Evolutionary conservation across 2,113 vertebrate species (phyloP).

Genomic region (Entosphenus tridentatus): DNA sequence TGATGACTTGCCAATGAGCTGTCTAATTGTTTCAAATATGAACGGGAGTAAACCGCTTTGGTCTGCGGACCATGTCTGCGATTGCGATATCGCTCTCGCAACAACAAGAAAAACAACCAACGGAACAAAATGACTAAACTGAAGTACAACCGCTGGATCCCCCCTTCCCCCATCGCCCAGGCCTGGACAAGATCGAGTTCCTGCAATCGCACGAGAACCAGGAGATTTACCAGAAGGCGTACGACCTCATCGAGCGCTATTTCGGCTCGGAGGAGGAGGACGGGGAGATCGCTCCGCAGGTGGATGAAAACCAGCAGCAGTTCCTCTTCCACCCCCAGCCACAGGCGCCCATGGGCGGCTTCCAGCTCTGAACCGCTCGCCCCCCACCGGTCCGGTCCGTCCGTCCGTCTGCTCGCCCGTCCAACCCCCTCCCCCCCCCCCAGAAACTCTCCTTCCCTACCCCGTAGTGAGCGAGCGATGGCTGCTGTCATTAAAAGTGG

Average conservation of each 20-base stretch:
- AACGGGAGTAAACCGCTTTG: too few relatives aligned
- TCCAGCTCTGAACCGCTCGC: constrained; percentile 58
- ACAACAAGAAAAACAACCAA: too few relatives aligned
- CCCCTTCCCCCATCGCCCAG: constrained; percentile 19
- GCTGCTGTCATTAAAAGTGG: too few relatives aligned
- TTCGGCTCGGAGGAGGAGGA: constrained; percentile 88
- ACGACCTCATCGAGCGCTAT: constrained; percentile 90
- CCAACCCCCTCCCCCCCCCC: constrained; percentile 23
- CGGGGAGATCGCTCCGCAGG: constrained; percentile 59
- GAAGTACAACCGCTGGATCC: too few relatives aligned
- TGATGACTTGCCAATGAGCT: too few relatives aligned
- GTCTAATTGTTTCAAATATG: too few relatives aligned
- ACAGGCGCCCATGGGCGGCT: constrained; percentile 91
- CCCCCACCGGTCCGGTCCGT: background rate
- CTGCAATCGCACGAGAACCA: constrained; percentile 92
- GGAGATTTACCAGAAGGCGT: constrained; percentile 96
- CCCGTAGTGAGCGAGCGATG: too few relatives aligned
- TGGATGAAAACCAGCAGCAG: constrained; percentile 88
- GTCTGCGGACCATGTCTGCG: too few relatives aligned
- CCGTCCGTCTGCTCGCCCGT: too few relatives aligned
- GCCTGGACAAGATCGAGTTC: constrained; percentile 91
- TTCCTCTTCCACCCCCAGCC: constrained; percentile 83
- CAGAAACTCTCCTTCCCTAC: constrained; percentile 22
- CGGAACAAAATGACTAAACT: too few relatives aligned
- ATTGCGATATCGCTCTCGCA: too few relatives aligned